Conservation (phyloP, 2,888 invertebrate genomes). For the Tetropium fuscum region DNA sequence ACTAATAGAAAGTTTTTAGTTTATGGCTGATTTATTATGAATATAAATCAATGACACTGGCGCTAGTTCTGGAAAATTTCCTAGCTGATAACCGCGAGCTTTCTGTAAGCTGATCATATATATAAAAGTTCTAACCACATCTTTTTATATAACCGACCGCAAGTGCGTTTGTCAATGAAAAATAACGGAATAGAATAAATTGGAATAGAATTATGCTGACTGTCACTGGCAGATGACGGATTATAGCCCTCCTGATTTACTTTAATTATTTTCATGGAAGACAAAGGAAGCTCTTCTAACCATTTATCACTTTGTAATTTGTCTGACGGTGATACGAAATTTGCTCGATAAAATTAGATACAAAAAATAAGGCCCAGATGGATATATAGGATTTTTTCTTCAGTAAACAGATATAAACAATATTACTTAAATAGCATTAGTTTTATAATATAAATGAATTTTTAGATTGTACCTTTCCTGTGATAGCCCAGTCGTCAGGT, state of each 20-base stretch:
- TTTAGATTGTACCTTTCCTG: too few species aligned
- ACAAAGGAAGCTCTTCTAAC: conserved; percentile 11
- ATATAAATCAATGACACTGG: conserved; percentile 47
- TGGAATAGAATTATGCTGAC: conserved; percentile 31
- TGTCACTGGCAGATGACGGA: conserved; percentile 34
- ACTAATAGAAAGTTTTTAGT: conserved; percentile 46
- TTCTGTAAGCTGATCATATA: conserved; percentile 29
- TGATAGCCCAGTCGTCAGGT: too few species aligned
- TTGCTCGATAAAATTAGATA: background rate
- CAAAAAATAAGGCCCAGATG: too few species aligned
- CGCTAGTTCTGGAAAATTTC: conserved; percentile 26
- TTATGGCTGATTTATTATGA: conserved; percentile 46
- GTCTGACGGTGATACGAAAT: conserved; percentile 11
- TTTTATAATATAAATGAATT: too few species aligned
- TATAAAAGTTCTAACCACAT: conserved; percentile 29
- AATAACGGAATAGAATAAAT: conserved; percentile 35
- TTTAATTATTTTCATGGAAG: conserved; percentile 32
- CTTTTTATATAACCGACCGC: conserved; percentile 22
- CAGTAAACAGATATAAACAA: too few species aligned
- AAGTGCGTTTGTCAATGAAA: conserved; percentile 40
- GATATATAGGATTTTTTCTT: too few species aligned
- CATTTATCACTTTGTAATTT: conserved; percentile 17
- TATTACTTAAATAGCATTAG: too few species aligned
- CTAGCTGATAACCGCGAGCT: conserved; percentile 14
- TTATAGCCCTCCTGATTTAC: conserved; percentile 33